Percentiles rank a stretch among this genome's conserved stretches.
These are phyloP conservation scores for Catostylus mosaicus DNA, from an alignment of 30 jellyfish, hydroid and myxozoan species.

Conservation along the genomic window DNA sequence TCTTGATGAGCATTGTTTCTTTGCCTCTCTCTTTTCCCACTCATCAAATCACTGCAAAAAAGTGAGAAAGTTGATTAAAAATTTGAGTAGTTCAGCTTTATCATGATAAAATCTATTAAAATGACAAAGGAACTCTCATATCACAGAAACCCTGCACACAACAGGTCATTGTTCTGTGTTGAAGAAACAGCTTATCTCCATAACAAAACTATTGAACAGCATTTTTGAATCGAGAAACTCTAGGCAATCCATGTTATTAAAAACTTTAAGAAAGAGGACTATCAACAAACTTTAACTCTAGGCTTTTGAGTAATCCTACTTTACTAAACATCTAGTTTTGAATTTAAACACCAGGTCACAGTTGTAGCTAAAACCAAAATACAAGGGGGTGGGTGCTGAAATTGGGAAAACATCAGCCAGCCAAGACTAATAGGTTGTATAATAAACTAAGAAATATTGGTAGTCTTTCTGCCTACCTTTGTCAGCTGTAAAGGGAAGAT, in stretches of 20 bases:
- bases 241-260: background rate
- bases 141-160: background rate
- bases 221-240: conserved; percentile 12
- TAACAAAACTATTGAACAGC: conserved; percentile 1
- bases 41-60: conserved; percentile 24
- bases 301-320: background rate
- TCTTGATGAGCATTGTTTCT: conserved; percentile 65
- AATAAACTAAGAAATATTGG: too few relatives aligned
- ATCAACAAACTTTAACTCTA: background rate
- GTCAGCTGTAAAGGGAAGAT: too few relatives aligned
- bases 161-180: background rate
- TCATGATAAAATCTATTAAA: background rate
- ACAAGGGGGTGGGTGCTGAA: background rate
- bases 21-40: conserved; percentile 44
- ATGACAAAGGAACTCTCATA: background rate
- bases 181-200: background rate
- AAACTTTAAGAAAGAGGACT: background rate
- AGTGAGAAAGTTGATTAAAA: conserved; percentile 2
- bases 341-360: background rate
- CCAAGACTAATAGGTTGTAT: too few relatives aligned
- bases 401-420: background rate
- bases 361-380: background rate
- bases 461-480: too few relatives aligned
- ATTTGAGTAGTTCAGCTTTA: background rate
- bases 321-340: background rate